A percentile compares a stretch with the other conserved stretches of the same genome.
phyloP scores from a whole-genome alignment of 1,140 invertebrate genomes.

The Drosophila tristis region DNA sequence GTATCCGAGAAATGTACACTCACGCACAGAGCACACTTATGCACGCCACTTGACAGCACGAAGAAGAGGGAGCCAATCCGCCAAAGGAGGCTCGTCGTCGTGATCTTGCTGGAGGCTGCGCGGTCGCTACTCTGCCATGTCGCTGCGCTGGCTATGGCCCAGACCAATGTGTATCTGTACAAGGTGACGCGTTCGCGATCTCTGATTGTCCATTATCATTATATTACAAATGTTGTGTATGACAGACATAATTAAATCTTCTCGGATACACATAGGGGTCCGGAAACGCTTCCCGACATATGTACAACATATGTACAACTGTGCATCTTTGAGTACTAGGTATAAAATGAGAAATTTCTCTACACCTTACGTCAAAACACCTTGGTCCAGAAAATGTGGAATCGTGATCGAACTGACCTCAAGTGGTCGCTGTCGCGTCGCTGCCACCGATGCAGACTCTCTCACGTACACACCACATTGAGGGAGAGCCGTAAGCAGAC shows the following conservation, averaged over 20 bases:
- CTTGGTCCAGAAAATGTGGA: slow-evolving; percentile 45
- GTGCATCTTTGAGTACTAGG: too few relatives aligned
- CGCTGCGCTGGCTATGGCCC: slow-evolving; percentile 44
- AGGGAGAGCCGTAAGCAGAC: slow-evolving; percentile 22
- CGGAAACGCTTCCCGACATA: too few relatives aligned
- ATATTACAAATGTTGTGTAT: too few relatives aligned
- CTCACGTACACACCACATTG: slow-evolving; percentile 12
- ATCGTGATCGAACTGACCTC: slow-evolving; percentile 81
- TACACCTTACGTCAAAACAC: too few relatives aligned
- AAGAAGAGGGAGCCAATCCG: slow-evolving; percentile 23
- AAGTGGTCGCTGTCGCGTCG: slow-evolving; percentile 50
- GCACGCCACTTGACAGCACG: slow-evolving; percentile 54
- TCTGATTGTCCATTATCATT: too few relatives aligned
- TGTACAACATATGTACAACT: too few relatives aligned
- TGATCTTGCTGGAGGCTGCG: slow-evolving; percentile 46
- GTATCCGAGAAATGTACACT: slow-evolving; percentile 26
- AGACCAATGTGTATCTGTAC: background rate
- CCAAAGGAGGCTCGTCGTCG: slow-evolving; percentile 71
- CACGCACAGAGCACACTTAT: slow-evolving; percentile 8
- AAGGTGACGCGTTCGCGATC: too few relatives aligned
- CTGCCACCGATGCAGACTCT: slow-evolving; percentile 2
- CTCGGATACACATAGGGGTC: too few relatives aligned
- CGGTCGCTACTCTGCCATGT: background rate
- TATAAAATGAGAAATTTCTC: too few relatives aligned
- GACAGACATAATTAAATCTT: too few relatives aligned